Evolutionary conservation across 1,140 invertebrate species (phyloP), one percentile per base, ranked within the genome.

Genomic region (Drosophila teissieri): DNA sequence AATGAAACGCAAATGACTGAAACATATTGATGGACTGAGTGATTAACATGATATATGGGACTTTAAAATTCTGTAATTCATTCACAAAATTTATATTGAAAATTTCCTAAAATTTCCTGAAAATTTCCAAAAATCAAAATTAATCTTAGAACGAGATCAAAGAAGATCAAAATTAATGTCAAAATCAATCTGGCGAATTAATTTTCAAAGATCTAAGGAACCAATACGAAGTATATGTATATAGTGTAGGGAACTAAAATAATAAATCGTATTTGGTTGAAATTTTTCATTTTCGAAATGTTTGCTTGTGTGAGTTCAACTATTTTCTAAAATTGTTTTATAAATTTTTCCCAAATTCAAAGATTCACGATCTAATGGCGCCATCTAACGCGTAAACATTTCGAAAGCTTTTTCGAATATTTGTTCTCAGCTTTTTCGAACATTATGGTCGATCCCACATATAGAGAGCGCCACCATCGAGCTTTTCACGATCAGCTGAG

Each of bases 351-450:
- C 6, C 34, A 22, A 45, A 31, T 42, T 53, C 12, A n/a, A 2
- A 14, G 44, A 48, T 24, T 5, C 31, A 8, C 31, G 67, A 69
- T 77, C 63, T 24, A 2, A 45, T 63, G 60, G 64, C 80, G 83
- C 84, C 83, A 89, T 61, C 83, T 84, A 46, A 14, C 48, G 83
- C 0, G 7, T 31, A 14, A 22, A 57, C 34, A 0, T 2, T 11
- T 17, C 10, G 10, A 64, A 72, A 89, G 82, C 78, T 78, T 78
- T 88, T 86, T 88, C 62, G 78, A 53, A 53, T 8, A 8, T 7
- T 10, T 0, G 4, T 15, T 11, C 6, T 12, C 11, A 75, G 63
- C 70, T 75, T 84, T 84, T 79, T 84, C 80, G 76, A 67, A 80
- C 19, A 36, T 4, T 55, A 2, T 34, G 17, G 12, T 0, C 0